Percentiles rank a stretch among this genome's conserved stretches.
Evolutionary conservation across 2,888 invertebrate genomes (phyloP).

Genomic region (Petrolisthes manimaculis): DNA sequence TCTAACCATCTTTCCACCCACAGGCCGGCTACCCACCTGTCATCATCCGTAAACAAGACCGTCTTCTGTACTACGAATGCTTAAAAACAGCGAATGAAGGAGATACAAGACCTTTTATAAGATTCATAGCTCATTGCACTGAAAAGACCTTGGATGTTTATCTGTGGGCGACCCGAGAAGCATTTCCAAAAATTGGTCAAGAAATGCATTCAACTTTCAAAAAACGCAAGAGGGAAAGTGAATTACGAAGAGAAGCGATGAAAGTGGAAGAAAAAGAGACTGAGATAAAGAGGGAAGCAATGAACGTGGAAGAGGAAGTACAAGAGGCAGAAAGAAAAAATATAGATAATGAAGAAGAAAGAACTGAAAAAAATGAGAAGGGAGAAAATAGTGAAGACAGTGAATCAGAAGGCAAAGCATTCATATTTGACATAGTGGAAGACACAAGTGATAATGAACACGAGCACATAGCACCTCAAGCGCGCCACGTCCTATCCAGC

Average conservation of each 20-base stretch:
- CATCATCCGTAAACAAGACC: constrained; percentile 86
- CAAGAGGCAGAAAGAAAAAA: neutral
- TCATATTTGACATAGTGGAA: neutral
- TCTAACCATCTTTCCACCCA: constrained; percentile 61
- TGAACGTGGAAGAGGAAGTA: neutral
- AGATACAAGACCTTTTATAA: constrained; percentile 93
- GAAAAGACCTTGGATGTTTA: constrained; percentile 90
- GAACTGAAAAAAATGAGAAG: neutral
- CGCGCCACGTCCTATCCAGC: neutral
- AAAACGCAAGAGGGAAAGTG: neutral
- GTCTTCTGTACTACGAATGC: constrained; percentile 79
- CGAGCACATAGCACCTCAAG: neutral
- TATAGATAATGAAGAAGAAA: neutral
- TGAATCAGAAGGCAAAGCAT: neutral
- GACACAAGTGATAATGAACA: neutral
- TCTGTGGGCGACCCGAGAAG: constrained; percentile 83
- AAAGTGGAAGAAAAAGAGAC: neutral
- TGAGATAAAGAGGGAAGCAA: neutral
- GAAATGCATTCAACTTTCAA: constrained; percentile 20
- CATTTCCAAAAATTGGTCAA: constrained; percentile 58
- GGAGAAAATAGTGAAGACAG: neutral
- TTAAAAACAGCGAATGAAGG: constrained; percentile 93
- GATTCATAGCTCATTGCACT: constrained; percentile 94
- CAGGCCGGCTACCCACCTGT: constrained; percentile 94
- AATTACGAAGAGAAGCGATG: neutral